A percentile compares a stretch with the other conserved stretches of the same genome.
These are phyloP conservation scores for Andrena fulva DNA, from an alignment of 2,888 invertebrate species.

Conservation along the genomic window DNA sequence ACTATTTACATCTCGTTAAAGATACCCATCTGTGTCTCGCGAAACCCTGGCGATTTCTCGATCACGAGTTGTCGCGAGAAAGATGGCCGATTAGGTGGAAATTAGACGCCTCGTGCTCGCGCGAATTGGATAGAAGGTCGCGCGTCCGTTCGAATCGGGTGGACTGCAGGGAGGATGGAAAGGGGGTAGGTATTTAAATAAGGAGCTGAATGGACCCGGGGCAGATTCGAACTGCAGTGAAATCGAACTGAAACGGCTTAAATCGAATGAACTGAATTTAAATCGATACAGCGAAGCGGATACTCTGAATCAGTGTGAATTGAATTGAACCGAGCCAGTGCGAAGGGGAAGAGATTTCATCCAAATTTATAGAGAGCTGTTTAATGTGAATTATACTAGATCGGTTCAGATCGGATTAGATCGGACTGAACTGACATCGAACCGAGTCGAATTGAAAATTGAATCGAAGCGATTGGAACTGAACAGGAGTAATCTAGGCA, in stretches of 20 bases:
- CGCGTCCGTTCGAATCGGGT: background rate
- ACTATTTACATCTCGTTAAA: background rate
- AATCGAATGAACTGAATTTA: background rate
- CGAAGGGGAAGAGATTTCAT: too few species aligned
- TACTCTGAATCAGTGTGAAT: background rate
- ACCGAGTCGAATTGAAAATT: background rate
- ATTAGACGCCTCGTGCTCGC: background rate
- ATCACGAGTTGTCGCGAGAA: background rate
- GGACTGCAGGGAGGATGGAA: background rate
- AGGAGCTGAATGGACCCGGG: background rate
- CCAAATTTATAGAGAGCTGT: too few species aligned
- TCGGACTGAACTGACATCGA: background rate
- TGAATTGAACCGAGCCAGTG: background rate
- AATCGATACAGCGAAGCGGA: background rate
- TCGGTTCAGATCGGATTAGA: too few species aligned
- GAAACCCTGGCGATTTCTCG: background rate
- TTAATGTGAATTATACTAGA: background rate
- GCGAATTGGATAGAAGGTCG: background rate
- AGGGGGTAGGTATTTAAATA: background rate
- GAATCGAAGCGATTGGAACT: background rate
- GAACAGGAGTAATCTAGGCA: background rate
- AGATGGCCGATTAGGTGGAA: constrained; percentile 1
- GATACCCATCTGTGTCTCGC: background rate
- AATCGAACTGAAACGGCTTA: background rate
- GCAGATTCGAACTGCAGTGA: background rate